Evolutionary conservation across 2,888 invertebrate genomes (phyloP).

Genomic region (Pyrocoelia pectoralis): DNA sequence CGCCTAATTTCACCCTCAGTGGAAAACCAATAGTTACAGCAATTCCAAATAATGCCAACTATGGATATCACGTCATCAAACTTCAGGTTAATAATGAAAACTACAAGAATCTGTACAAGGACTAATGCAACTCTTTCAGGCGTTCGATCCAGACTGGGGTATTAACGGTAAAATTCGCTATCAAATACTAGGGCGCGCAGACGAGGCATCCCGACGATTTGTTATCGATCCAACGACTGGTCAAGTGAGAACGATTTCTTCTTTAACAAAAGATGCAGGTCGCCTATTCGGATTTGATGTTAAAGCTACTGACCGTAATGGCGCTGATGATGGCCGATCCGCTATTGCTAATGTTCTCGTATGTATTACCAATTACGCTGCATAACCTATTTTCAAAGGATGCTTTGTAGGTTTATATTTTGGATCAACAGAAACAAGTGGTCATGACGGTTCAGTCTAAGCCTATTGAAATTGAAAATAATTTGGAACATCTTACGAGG

Average conservation of each 20-base stretch:
- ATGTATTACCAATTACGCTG: constrained; percentile 56
- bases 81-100: constrained; percentile 65
- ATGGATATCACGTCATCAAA: constrained; percentile 82
- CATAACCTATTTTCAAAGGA: constrained; percentile 1
- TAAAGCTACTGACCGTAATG: constrained; percentile 83
- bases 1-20: constrained; percentile 77
- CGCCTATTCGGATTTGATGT: constrained; percentile 87
- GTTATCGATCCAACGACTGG: constrained; percentile 80
- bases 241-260: constrained; percentile 75
- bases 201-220: constrained; percentile 78
- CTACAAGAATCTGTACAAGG: background rate
- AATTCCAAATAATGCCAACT: constrained; percentile 80
- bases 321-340: constrained; percentile 83
- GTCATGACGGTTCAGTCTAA: constrained; percentile 79
- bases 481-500: constrained; percentile 74
- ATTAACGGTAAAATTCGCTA: constrained; percentile 82
- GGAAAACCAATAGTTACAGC: constrained; percentile 85
- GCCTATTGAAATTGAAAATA: constrained; percentile 78
- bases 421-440: constrained; percentile 82
- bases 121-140: constrained; percentile 61
- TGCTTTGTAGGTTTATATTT: constrained; percentile 73
- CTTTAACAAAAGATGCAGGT: constrained; percentile 74
- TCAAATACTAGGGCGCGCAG: constrained; percentile 70
- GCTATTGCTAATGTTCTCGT: constrained; percentile 88
- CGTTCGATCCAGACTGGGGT: constrained; percentile 78